A percentile compares a stretch with the other conserved stretches of the same genome.
These are phyloP conservation scores for Neosalanx taihuensis DNA, from an alignment of 2,797 vertebrate genomes.

Conservation along the genomic window DNA sequence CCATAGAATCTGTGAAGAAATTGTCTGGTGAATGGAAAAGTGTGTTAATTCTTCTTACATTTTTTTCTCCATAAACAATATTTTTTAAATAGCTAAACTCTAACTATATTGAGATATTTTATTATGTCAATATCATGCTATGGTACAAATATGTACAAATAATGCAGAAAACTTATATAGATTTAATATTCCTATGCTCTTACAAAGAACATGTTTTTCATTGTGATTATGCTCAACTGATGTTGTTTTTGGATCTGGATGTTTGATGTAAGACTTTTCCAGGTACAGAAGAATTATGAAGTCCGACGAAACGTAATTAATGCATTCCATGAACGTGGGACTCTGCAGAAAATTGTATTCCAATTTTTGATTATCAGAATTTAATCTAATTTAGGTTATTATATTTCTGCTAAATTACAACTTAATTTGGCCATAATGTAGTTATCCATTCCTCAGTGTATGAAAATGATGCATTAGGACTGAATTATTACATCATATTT, in stretches of 20 bases:
- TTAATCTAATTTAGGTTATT: background rate
- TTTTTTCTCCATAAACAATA: background rate
- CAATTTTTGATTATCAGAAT: background rate
- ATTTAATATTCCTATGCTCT: background rate
- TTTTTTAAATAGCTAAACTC: background rate
- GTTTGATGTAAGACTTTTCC: background rate
- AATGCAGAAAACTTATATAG: background rate
- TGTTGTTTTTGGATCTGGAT: too few relatives aligned
- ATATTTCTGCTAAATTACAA: background rate
- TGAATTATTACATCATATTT: too few relatives aligned
- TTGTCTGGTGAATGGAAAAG: slow-evolving; percentile 30
- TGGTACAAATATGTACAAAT: background rate
- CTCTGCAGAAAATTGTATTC: background rate
- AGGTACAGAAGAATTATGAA: background rate
- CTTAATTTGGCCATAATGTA: background rate
- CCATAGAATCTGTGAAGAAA: slow-evolving; percentile 46
- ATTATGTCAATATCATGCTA: background rate
- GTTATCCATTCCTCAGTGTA: slow-evolving; percentile 7
- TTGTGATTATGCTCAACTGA: background rate
- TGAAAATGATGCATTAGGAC: background rate
- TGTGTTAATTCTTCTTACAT: background rate
- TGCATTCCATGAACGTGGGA: background rate
- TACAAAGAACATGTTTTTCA: background rate
- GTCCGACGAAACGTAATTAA: background rate
- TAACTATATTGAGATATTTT: background rate